phyloP scores from a whole-genome alignment of 2,113 vertebrate genomes.

The Columbina picui region DNA sequence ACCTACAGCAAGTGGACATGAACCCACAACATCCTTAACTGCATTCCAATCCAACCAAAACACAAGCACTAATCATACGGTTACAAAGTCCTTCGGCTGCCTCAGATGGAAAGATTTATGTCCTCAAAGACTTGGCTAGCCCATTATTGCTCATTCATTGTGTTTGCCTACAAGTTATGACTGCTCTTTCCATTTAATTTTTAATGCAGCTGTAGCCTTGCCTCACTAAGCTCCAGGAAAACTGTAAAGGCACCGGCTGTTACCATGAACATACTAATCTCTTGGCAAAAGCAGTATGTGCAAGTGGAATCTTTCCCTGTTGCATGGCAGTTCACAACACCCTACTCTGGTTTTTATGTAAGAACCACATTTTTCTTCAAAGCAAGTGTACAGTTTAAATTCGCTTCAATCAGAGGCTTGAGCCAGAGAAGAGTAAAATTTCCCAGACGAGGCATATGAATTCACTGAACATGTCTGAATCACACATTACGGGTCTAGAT shows the following conservation, averaged over 20 bases:
- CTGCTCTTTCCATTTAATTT: conserved; percentile 54
- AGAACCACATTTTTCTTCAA: neutral
- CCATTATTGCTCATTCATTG: conserved; percentile 39
- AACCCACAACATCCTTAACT: conserved; percentile 49
- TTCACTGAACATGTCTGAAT: neutral
- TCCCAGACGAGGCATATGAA: neutral
- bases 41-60: conserved; percentile 58
- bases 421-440: neutral
- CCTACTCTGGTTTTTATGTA: neutral
- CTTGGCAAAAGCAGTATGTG: neutral
- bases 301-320: neutral
- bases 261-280: conserved; percentile 6
- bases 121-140: conserved; percentile 35
- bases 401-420: neutral
- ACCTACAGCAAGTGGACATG: conserved; percentile 18
- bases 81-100: conserved; percentile 57
- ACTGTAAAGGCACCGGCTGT: conserved; percentile 32
- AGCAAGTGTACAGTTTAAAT: neutral
- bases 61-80: neutral
- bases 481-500: neutral
- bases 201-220: conserved; percentile 14
- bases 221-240: conserved; percentile 22
- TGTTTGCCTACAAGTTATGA: conserved; percentile 58
- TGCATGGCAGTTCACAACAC: neutral
- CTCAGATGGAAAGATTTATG: conserved; percentile 50